Percentiles rank a stretch among this genome's conserved stretches.
phyloP scores from a whole-genome alignment of 2,113 vertebrate genomes.

The Ictalurus furcatus region DNA sequence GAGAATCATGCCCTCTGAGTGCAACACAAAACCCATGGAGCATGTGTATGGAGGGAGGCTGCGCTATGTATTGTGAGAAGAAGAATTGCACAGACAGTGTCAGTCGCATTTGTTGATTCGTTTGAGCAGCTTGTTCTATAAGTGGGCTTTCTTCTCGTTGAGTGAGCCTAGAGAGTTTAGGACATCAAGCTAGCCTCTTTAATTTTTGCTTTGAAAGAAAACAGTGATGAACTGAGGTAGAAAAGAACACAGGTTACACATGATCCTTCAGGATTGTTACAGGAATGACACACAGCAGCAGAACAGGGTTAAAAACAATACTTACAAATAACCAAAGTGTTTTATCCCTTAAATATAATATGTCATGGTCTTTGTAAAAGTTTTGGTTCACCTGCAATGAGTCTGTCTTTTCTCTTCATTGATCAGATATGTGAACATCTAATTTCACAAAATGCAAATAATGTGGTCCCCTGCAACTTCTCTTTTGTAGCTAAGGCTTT shows the following conservation, averaged over 20 bases:
- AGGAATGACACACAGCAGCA: slow-evolving; percentile 69
- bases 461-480: slow-evolving; percentile 42
- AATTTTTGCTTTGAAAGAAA: slow-evolving; percentile 81
- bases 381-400: slow-evolving; percentile 57
- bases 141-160: slow-evolving; percentile 68
- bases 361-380: slow-evolving; percentile 63
- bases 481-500: slow-evolving; percentile 37
- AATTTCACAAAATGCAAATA: slow-evolving; percentile 47
- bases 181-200: slow-evolving; percentile 60
- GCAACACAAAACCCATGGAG: slow-evolving; percentile 33
- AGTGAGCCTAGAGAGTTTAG: slow-evolving; percentile 63
- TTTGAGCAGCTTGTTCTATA: slow-evolving; percentile 59
- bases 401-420: slow-evolving; percentile 49
- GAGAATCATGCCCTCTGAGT: slow-evolving; percentile 5
- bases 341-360: slow-evolving; percentile 57
- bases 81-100: slow-evolving; percentile 54
- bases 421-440: slow-evolving; percentile 41
- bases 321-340: slow-evolving; percentile 50
- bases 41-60: slow-evolving; percentile 9
- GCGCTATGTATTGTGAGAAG: slow-evolving; percentile 46
- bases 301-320: slow-evolving; percentile 58
- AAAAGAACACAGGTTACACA: slow-evolving; percentile 81
- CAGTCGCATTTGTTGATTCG: slow-evolving; percentile 45
- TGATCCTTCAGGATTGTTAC: slow-evolving; percentile 73
- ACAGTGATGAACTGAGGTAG: slow-evolving; percentile 90